Evolutionary conservation across 2,113 vertebrate genomes (phyloP).

Genomic region (Aphelocoma coerulescens): DNA sequence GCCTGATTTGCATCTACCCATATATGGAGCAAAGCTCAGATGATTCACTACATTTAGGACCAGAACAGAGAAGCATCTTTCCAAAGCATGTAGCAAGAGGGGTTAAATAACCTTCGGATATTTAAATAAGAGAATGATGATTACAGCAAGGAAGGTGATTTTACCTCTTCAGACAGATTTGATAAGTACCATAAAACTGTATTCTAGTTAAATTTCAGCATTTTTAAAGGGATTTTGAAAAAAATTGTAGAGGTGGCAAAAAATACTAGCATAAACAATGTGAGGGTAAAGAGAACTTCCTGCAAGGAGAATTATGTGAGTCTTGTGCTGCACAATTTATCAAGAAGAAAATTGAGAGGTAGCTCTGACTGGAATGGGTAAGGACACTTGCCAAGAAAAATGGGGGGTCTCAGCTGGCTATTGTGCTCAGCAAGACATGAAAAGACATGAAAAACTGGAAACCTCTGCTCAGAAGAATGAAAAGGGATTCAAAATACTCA

Average conservation of each 20-base stretch:
- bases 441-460: background rate
- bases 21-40: background rate
- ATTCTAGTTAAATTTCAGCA: background rate
- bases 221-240: background rate
- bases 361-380: background rate
- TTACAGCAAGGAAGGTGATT: conserved; percentile 2
- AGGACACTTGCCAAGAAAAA: background rate
- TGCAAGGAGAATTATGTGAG: background rate
- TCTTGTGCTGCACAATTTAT: background rate
- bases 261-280: background rate
- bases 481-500: accelerated
- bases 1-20: background rate
- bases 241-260: background rate
- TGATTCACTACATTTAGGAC: background rate
- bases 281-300: background rate
- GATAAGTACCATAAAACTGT: background rate
- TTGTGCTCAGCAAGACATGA: background rate
- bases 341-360: background rate
- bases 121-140: background rate
- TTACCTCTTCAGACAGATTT: background rate
- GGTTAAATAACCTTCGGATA: background rate
- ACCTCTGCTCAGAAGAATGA: background rate
- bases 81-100: background rate
- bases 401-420: background rate
- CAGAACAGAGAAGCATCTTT: background rate